Percentiles rank a stretch among this genome's conserved stretches.
Conservation (phyloP, 1,140 invertebrate species). For the Polypedilum vanderplanki region DNA sequence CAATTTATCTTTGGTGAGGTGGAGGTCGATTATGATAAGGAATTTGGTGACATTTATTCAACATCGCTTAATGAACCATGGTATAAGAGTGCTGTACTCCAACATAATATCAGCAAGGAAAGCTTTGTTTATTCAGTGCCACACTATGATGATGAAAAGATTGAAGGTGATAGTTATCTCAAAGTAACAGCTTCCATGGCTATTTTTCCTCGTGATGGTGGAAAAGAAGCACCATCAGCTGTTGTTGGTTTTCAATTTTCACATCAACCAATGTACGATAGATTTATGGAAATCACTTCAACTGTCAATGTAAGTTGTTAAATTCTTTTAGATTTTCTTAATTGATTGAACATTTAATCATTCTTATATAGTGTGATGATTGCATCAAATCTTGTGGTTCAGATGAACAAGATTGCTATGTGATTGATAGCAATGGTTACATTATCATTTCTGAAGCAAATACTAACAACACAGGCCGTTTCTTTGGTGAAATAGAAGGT, state of each 20-base stretch:
- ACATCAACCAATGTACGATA: conserved; percentile 55
- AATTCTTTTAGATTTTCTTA: background rate
- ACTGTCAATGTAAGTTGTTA: conserved; percentile 39
- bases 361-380: conserved; percentile 46
- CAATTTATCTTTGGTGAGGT: conserved; percentile 57
- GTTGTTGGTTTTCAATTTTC: conserved; percentile 82
- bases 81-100: conserved; percentile 85
- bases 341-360: no score
- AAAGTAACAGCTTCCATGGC: conserved; percentile 75
- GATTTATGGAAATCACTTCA: conserved; percentile 64
- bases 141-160: conserved; percentile 50
- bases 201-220: conserved; percentile 72
- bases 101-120: conserved; percentile 66
- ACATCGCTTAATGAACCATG: conserved; percentile 83
- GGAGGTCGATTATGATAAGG: conserved; percentile 47
- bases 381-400: conserved; percentile 50
- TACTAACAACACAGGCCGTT: conserved; percentile 62
- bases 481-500: conserved; percentile 78
- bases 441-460: conserved; percentile 65
- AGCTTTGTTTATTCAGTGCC: conserved; percentile 73
- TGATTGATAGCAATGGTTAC: conserved; percentile 85
- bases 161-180: conserved; percentile 48
- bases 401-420: conserved; percentile 65
- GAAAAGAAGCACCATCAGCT: conserved; percentile 71
- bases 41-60: conserved; percentile 71